Conservation (phyloP, 1,140 invertebrate species). For the Pogonomyrmex barbatus region DNA sequence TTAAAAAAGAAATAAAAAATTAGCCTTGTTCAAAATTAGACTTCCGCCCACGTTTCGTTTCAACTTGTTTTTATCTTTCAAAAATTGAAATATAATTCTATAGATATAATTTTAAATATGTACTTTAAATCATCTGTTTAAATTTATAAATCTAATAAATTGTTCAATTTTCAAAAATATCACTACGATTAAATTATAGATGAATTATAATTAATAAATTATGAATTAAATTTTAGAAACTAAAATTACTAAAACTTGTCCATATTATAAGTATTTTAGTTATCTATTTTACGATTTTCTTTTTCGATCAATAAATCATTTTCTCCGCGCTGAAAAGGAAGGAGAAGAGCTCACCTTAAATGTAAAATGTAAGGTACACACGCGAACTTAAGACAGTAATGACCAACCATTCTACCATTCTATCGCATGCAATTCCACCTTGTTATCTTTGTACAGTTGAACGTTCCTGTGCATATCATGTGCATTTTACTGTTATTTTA, state of each 20-base stretch:
- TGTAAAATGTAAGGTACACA: slow-evolving; percentile 1
- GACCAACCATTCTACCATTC: neutral
- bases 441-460: neutral
- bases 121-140: neutral
- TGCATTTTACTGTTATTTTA: neutral
- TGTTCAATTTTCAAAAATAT: no score
- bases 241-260: neutral
- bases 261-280: neutral
- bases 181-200: neutral
- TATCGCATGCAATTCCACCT: neutral
- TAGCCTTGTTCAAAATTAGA: neutral
- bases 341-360: neutral
- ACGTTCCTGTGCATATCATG: neutral
- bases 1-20: neutral
- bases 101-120: neutral
- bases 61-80: neutral
- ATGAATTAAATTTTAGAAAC: neutral
- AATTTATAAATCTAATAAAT: neutral
- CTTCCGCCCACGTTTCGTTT: neutral
- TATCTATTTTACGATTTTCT: neutral
- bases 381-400: neutral
- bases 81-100: slow-evolving; percentile 17
- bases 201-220: neutral
- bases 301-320: neutral
- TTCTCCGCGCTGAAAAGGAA: neutral